Base-by-base conservation (phyloP, 2,888 invertebrate species). In the Exocentrus adspersus region DNA sequence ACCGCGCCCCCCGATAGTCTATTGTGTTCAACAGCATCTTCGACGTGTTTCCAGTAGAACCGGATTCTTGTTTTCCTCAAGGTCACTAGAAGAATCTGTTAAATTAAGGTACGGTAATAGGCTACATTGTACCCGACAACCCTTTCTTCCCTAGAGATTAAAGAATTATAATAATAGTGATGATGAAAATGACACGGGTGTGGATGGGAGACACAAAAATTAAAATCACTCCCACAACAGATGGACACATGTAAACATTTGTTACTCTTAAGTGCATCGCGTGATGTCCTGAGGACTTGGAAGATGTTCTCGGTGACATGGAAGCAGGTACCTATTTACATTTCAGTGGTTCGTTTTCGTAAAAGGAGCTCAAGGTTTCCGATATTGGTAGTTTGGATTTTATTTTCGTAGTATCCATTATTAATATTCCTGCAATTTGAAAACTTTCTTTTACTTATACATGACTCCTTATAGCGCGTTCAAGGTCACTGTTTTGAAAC, bases 1-100 rank as follows among this genome's bases (percentile, higher is more conserved):
- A 12, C 42, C 53, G 2, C 42, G 10, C 24, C 17, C 52, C 37
- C 65, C 43, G 59, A 61, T 60, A 61, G 16, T 62, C 67, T 65
- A 64, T 67, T 67, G 67, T 65, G 54, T 66, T 65, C 52, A 67
- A 69, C 72, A 73, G 73, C 75, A 72, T 75, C 77, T 70, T 73
- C 69, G 65, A 65, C 70, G 71, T 74, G 73, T 74, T 74, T 78
- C 79, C 76, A 75, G 79, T 76, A 76, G 78, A 78, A 81, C 81
- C 79, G 80, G 80, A 80, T 81, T 81, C 80, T 77, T 78, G 75
- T 77, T 74, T 68, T 62, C 72, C 75, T 74, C 79, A 80, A 80
- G 81, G 81, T 78, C 79, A 76, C 66, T 64, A 30, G 72, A 65
- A 70, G 72, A 70, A 67, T 62, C 74, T 72, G 62, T 71, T 71